phyloP scores from a whole-genome alignment of 64 coral and sea anemone genomes.

The Anthopleura sola region DNA sequence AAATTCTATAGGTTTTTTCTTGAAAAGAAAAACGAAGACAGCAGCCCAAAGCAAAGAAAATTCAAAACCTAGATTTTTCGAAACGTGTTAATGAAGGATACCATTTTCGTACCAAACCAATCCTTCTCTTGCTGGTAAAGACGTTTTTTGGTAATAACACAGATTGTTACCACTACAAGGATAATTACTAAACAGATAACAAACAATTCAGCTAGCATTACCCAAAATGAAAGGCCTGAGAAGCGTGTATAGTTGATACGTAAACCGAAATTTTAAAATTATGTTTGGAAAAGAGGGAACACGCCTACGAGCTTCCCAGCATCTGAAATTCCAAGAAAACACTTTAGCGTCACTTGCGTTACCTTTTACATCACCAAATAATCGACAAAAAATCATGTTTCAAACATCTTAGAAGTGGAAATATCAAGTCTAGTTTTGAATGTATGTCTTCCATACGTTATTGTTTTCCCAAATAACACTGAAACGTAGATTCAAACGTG shows the following conservation, averaged over 20 bases:
- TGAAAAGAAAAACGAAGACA: neutral
- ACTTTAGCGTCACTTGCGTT: slow-evolving; percentile 4
- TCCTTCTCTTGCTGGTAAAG: neutral
- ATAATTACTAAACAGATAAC: neutral
- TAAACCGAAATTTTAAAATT: neutral
- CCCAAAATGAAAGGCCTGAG: neutral
- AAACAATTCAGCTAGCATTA: neutral
- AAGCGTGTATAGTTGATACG: neutral
- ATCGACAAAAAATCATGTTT: neutral
- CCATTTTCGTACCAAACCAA: neutral
- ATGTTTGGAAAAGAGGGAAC: neutral
- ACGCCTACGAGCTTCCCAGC: neutral
- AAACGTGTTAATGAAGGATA: neutral
- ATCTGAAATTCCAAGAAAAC: neutral
- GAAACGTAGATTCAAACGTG: neutral
- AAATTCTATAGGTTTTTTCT: neutral
- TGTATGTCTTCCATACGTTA: neutral
- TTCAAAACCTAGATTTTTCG: neutral
- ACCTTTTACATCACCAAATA: neutral
- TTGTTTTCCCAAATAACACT: neutral
- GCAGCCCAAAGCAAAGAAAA: neutral
- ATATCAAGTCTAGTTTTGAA: neutral
- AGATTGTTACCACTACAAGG: neutral
- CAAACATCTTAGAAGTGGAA: neutral
- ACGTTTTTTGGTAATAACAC: neutral